Evolutionary conservation across 2,113 vertebrate genomes (phyloP).

Genomic region (Chionodraco myersi): DNA sequence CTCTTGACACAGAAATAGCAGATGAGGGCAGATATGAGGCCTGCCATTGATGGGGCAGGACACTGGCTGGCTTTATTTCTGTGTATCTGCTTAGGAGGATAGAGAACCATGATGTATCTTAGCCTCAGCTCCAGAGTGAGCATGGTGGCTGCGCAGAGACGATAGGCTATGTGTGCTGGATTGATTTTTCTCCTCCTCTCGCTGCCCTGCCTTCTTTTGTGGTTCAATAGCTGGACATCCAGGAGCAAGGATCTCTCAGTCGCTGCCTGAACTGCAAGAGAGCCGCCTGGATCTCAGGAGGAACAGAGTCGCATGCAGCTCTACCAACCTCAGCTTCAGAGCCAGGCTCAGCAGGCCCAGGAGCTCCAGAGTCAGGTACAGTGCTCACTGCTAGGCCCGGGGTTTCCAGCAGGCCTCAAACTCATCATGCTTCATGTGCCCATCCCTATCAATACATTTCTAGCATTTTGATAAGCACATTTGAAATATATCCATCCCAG

Average conservation of each 20-base stretch:
- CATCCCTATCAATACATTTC: conserved; percentile 22
- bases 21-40: conserved; percentile 14
- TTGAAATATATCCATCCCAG: conserved; percentile 3
- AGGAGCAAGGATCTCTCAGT: conserved; percentile 91
- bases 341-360: conserved; percentile 71
- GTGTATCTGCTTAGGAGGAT: conserved; percentile 24
- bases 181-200: conserved; percentile 95
- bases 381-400: conserved; percentile 57
- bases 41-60: conserved; percentile 21
- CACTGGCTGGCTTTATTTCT: conserved; percentile 33
- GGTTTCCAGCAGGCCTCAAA: conserved; percentile 46
- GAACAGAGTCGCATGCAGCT: conserved; percentile 77
- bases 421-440: conserved; percentile 35
- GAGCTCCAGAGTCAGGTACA: conserved; percentile 84
- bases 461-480: background rate
- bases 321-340: conserved; percentile 76
- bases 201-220: conserved; percentile 82
- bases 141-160: conserved; percentile 62
- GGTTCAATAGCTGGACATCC: conserved; percentile 93
- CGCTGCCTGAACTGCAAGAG: conserved; percentile 87
- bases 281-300: conserved; percentile 85
- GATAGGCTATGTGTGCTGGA: conserved; percentile 81
- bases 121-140: conserved; percentile 58
- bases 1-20: conserved; percentile 14
- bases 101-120: conserved; percentile 40